Evolutionary conservation across 2,797 vertebrate species (phyloP).

Genomic region (Catharus ustulatus): DNA sequence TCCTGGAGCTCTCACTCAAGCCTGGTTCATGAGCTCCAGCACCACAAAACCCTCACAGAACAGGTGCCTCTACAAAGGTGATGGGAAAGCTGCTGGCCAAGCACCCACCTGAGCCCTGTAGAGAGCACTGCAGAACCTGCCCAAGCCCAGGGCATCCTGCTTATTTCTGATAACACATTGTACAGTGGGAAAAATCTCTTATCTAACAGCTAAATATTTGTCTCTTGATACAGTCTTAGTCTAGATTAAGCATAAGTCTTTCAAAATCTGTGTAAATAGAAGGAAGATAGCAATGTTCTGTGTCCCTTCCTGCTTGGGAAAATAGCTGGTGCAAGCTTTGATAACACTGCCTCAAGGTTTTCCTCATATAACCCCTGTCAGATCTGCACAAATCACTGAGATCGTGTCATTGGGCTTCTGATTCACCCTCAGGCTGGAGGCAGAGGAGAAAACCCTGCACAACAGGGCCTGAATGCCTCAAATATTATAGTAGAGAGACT

Average conservation of each 20-base stretch:
- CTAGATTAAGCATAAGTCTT: not conserved
- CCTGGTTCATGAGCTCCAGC: not conserved
- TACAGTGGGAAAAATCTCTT: not conserved
- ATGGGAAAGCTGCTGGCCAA: not conserved
- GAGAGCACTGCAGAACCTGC: not conserved
- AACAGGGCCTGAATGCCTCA: not conserved
- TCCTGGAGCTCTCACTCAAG: not conserved
- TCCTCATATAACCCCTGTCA: not conserved
- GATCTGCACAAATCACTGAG: not conserved
- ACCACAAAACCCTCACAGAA: not conserved
- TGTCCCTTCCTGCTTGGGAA: not conserved
- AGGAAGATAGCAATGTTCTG: not conserved
- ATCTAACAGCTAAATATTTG: not conserved
- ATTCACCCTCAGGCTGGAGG: not conserved
- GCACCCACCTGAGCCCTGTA: not conserved
- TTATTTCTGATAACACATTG: not conserved
- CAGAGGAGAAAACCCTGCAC: not conserved
- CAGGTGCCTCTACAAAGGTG: not conserved
- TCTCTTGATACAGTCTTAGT: not conserved
- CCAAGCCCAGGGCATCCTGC: not conserved
- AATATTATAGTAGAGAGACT: not conserved
- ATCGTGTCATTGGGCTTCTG: not conserved
- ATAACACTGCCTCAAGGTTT: not conserved
- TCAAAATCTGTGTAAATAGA: conserved; percentile 28
- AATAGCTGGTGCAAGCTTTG: not conserved